phyloP scores from a whole-genome alignment of 2,113 vertebrate species.

The Dolichallabes microphthalmus region DNA sequence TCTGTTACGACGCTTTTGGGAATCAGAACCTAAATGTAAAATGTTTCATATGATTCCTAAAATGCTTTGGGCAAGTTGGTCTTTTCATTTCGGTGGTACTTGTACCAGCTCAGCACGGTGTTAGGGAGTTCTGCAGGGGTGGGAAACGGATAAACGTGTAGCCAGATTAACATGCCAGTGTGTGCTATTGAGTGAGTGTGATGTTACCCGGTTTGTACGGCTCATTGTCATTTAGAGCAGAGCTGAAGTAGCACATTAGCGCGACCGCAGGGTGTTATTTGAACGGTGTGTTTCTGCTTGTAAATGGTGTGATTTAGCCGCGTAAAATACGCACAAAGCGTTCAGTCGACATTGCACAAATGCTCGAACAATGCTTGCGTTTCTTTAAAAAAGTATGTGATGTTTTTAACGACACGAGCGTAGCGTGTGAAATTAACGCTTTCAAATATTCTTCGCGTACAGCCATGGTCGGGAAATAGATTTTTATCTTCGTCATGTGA shows the following conservation, averaged over 20 bases:
- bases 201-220: constrained; percentile 70
- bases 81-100: background rate
- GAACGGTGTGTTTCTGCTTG: constrained; percentile 49
- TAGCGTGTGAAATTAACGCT: background rate
- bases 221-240: constrained; percentile 72
- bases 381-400: background rate
- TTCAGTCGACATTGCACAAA: constrained; percentile 9
- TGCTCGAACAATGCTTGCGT: background rate
- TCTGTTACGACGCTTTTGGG: background rate
- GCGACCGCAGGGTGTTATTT: constrained; percentile 52
- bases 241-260: constrained; percentile 59
- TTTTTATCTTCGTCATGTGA: background rate
- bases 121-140: constrained; percentile 46
- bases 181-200: constrained; percentile 69
- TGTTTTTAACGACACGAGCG: background rate
- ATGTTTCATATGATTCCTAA: background rate
- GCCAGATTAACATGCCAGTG: constrained; percentile 73
- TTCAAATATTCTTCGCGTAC: background rate
- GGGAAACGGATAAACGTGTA: constrained; percentile 69
- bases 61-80: too few species aligned
- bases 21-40: background rate
- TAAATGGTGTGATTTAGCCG: constrained; percentile 60
- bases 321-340: constrained; percentile 38
- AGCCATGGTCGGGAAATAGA: background rate
- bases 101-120: constrained; percentile 1